Evolutionary conservation across 2,888 invertebrate species (phyloP).

Genomic region (Cheilosia pagana): DNA sequence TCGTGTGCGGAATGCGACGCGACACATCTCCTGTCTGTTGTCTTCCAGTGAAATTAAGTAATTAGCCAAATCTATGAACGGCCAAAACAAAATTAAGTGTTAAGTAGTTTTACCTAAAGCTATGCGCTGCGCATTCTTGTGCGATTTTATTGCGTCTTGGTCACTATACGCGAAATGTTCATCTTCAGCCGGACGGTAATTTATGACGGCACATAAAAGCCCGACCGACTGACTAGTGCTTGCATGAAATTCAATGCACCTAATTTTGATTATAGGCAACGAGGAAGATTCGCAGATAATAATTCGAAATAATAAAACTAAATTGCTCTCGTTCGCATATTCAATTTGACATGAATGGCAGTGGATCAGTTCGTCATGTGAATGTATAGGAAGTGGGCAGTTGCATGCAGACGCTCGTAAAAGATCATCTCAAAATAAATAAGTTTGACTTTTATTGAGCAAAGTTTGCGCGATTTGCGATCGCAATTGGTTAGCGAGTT

Average conservation of each 20-base stretch:
- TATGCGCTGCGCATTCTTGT: conserved; percentile 23
- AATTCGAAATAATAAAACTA: conserved; percentile 18
- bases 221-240: conserved; percentile 5
- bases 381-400: not conserved
- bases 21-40: conserved; percentile 22
- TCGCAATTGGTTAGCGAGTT: not conserved
- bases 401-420: conserved; percentile 15
- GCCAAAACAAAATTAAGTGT: conserved; percentile 56
- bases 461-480: not conserved
- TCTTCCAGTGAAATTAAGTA: conserved; percentile 51
- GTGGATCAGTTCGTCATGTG: conserved; percentile 11
- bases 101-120: conserved; percentile 55
- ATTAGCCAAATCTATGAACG: conserved; percentile 60
- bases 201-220: conserved; percentile 49
- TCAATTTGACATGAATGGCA: conserved; percentile 20
- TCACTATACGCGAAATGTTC: not conserved
- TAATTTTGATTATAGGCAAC: conserved; percentile 9
- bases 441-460: conserved; percentile 13
- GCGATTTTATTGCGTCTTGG: conserved; percentile 26
- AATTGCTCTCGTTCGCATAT: conserved; percentile 14
- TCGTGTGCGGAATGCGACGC: conserved; percentile 40
- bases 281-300: conserved; percentile 10
- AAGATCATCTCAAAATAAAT: conserved; percentile 18
- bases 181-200: conserved; percentile 15
- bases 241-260: conserved; percentile 53